A percentile compares a stretch with the other conserved stretches of the same genome.
Conservation (phyloP, 2,888 invertebrate genomes). For the Clepsis dumicolana region DNA sequence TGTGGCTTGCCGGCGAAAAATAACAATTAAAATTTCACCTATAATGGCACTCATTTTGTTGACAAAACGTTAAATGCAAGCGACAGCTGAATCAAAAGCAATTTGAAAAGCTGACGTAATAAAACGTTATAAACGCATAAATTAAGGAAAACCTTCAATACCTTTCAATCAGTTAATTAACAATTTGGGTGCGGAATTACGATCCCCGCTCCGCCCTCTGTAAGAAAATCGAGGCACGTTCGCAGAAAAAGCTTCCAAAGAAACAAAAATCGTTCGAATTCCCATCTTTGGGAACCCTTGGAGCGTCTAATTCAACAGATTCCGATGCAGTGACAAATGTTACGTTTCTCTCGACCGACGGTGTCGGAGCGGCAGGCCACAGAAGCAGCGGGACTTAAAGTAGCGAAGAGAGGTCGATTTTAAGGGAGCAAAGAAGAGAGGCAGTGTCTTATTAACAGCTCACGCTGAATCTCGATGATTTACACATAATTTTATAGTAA, state of each 20-base stretch:
- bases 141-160: constrained; percentile 8
- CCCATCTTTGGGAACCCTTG: constrained; percentile 64
- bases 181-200: constrained; percentile 31
- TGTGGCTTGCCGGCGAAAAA: too few species aligned
- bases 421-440: neutral
- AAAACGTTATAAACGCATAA: neutral
- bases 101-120: neutral
- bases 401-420: neutral
- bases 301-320: constrained; percentile 81
- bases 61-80: neutral
- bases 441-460: neutral
- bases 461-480: neutral
- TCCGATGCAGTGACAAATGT: constrained; percentile 85
- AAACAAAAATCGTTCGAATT: constrained; percentile 73
- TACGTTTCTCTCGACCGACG: constrained; percentile 71
- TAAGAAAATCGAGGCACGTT: constrained; percentile 36
- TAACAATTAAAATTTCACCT: neutral
- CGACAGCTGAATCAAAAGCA: neutral
- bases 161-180: constrained; percentile 36
- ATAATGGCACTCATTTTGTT: neutral
- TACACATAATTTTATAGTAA: too few species aligned
- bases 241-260: constrained; percentile 40
- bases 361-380: constrained; percentile 54
- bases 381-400: constrained; percentile 38
- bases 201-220: constrained; percentile 6